These are phyloP conservation scores for Brachyhypopomus gauderio DNA, from an alignment of 2,113 vertebrate genomes.

Conservation along the genomic window DNA sequence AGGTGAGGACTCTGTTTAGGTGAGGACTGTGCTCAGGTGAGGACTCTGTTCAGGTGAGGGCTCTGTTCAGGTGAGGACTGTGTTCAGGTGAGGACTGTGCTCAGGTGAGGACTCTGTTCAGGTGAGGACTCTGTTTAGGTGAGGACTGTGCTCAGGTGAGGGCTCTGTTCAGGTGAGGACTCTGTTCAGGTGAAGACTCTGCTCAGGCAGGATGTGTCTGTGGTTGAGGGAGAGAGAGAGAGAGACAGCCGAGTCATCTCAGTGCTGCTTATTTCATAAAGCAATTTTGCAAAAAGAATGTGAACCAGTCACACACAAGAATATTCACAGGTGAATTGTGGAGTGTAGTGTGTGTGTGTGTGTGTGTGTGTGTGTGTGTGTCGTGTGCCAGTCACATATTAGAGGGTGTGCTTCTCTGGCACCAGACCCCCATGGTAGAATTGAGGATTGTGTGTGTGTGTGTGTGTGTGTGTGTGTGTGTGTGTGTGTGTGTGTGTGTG, in stretches of 20 bases:
- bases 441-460: constrained; percentile 64
- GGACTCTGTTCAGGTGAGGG: constrained; percentile 67
- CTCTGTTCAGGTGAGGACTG: too few relatives aligned
- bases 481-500: constrained; percentile 31
- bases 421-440: constrained; percentile 76
- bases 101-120: too few relatives aligned
- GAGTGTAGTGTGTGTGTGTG: constrained; percentile 16
- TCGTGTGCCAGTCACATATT: constrained; percentile 70
- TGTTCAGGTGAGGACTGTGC: too few relatives aligned
- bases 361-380: constrained; percentile 31
- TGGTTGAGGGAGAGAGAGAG: constrained; percentile 1
- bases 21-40: too few relatives aligned
- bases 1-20: too few relatives aligned
- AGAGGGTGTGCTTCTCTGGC: constrained; percentile 75
- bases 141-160: too few relatives aligned
- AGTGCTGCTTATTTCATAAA: too few relatives aligned
- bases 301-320: too few relatives aligned
- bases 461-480: constrained; percentile 61
- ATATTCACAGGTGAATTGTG: not conserved
- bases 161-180: constrained; percentile 68
- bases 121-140: too few relatives aligned
- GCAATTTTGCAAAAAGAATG: too few relatives aligned
- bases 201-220: constrained; percentile 42
- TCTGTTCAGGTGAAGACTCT: too few relatives aligned
- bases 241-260: too few relatives aligned